Evolutionary conservation across 2,888 invertebrate species (phyloP), one percentile per base, ranked within the genome.

Genomic region (Conomelus anceps): DNA sequence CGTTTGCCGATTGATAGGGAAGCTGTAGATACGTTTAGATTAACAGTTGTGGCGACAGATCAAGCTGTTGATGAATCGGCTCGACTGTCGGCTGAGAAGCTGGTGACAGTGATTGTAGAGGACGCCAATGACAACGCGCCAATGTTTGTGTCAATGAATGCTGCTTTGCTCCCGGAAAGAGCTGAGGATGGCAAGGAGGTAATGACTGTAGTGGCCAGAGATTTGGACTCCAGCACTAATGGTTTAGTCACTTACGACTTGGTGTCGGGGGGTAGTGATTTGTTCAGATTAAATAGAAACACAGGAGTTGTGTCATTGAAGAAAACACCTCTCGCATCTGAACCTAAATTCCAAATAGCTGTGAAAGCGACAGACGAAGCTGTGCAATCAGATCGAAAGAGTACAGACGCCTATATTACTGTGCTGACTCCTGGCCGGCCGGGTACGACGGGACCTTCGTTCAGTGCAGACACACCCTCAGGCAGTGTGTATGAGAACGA

Each of bases 41-140:
- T 99, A 92, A 97, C 97, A 0, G 97, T 99, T 1, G 96, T 97
- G 0, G 99, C 99, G 0, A 97, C 97, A 6, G 99, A 99, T 93
- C 96, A 97, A 93, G 98, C 98, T 0, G 95, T 96, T 91, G 96
- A 97, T 0, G 94, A 95, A 17, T 95, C 96, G 4, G 94, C 94
- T 0, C 95, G 98, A 91, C 94, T 98, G 85, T 97, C 97, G 1
- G 97, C 98, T 0, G 98, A 98, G 92, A 98, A 98, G 93, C 94
- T 97, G 90, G 98, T 98, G 0, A 98, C 98, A 6, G 98, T 98
- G 63, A 97, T 98, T 90, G 98, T 98, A 7, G 98, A 98, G 93
- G 98, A 98, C 93, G 96, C 98, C 90, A 98, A 98, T 93, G 98
- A 99, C 93, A 98, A 98, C 93, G 97, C 97, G 7, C 98, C 98